phyloP scores from a whole-genome alignment of 1,140 invertebrate genomes.

The Rhynchophorus ferrugineus region DNA sequence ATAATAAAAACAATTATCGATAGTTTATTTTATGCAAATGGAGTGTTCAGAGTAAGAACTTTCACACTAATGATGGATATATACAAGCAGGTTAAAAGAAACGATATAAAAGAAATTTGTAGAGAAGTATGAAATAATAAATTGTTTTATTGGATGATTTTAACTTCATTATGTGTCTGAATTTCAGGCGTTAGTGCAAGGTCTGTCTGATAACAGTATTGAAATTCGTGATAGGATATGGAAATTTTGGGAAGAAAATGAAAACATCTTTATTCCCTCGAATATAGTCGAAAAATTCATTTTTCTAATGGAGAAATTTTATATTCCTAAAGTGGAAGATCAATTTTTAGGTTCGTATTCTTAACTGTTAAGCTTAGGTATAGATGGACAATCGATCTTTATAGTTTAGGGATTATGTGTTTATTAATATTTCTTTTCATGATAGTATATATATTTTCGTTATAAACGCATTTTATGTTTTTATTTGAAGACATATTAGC shows the following conservation, averaged over 20 bases:
- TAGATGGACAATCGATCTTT: too few species aligned
- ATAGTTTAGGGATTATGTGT: too few species aligned
- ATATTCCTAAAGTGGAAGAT: slow-evolving; percentile 37
- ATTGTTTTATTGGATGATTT: neutral
- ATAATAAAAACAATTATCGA: slow-evolving; percentile 9
- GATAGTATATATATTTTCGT: too few species aligned
- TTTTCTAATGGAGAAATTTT: slow-evolving; percentile 40
- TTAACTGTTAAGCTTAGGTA: too few species aligned
- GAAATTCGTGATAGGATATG: slow-evolving; percentile 41
- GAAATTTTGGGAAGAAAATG: slow-evolving; percentile 44
- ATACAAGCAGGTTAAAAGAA: too few species aligned
- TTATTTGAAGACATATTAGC: too few species aligned
- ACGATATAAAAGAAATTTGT: slow-evolving; percentile 5
- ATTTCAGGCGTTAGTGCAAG: slow-evolving; percentile 41
- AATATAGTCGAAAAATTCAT: slow-evolving; percentile 38
- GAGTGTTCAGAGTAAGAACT: slow-evolving; percentile 26
- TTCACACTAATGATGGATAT: slow-evolving; percentile 24
- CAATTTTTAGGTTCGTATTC: slow-evolving; percentile 35
- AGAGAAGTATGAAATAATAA: slow-evolving; percentile 10
- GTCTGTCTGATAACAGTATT: slow-evolving; percentile 41
- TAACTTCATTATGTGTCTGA: too few species aligned
- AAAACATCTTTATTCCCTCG: slow-evolving; percentile 30
- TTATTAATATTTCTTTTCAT: too few species aligned
- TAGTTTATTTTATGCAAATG: slow-evolving; percentile 17
- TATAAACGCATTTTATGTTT: too few species aligned